These are phyloP conservation scores for Heterotilapia buettikoferi DNA, from an alignment of 2,113 vertebrate species.

Conservation along the genomic window DNA sequence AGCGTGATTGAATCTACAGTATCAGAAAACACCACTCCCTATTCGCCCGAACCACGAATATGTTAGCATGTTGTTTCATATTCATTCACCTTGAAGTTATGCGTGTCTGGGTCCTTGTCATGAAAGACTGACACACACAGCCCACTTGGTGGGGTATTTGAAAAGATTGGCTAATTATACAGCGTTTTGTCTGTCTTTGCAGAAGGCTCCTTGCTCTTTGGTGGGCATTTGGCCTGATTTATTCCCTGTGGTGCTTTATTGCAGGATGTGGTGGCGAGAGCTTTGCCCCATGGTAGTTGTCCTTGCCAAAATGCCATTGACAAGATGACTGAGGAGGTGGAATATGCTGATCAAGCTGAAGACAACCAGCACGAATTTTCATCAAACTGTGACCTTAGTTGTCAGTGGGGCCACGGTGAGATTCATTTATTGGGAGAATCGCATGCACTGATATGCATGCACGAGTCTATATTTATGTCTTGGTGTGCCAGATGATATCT, in stretches of 20 bases:
- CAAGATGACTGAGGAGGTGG: constrained; percentile 72
- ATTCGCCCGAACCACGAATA: constrained; percentile 57
- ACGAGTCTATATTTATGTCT: constrained; percentile 28
- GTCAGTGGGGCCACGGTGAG: constrained; percentile 70
- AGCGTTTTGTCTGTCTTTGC: constrained; percentile 61
- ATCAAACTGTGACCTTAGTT: constrained; percentile 69
- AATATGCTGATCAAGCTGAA: constrained; percentile 73
- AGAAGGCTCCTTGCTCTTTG: constrained; percentile 34
- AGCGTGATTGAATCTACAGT: constrained; percentile 68
- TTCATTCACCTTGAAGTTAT: constrained; percentile 72
- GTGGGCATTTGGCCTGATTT: constrained; percentile 65
- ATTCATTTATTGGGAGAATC: constrained; percentile 54
- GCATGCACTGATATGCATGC: constrained; percentile 30
- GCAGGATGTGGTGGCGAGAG: constrained; percentile 60
- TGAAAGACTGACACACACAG: constrained; percentile 51
- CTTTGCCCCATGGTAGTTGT: constrained; percentile 66
- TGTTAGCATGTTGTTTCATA: constrained; percentile 69
- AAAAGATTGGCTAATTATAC: constrained; percentile 65
- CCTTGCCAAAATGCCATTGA: constrained; percentile 74
- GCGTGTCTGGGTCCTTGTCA: constrained; percentile 51
- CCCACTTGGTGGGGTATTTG: constrained; percentile 33
- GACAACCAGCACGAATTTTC: constrained; percentile 70
- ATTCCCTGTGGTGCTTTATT: constrained; percentile 61
- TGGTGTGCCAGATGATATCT: constrained; percentile 39
- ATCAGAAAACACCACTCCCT: constrained; percentile 58